Base-by-base conservation (phyloP, 2,113 vertebrate genomes). In the Himantopus leucocephalus region DNA sequence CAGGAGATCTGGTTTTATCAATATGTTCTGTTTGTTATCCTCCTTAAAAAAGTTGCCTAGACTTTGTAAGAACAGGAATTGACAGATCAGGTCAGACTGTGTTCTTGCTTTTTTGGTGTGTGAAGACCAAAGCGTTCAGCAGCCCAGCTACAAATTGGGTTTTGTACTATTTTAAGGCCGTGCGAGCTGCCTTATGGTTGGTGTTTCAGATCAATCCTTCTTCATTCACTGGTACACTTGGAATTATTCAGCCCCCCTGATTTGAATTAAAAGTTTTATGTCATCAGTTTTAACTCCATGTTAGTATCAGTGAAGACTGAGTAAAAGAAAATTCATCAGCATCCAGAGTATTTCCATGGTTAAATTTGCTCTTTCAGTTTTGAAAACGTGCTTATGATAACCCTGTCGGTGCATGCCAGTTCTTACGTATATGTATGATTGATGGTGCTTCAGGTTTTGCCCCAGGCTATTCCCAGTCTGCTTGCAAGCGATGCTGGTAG, bases 361-460 rank as follows among this genome's bases (percentile, higher is more conserved):
- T 79, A 68, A 60, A 79, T 82, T 75, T 56, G 48, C 35, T 48
- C 20, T 39, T 88, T 76, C 10, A 9, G 26, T 68, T 94, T 72
- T 70, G 68, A 63, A 91, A 68, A 53, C 45, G 83, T 48, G 47
- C 39, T 48, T 70, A 20, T 0, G 30, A 53, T 30, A n/a, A n/a
- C 26, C 64, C 83, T 67, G 47, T 47, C 60, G 67, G 52, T 43
- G 55, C 62, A 27, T 55, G 47, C 60, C 62, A 30, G 5, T 56
- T 81, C 63, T 84, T 37, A 19, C 19, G 3, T 70, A 4, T 8
- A 6, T 8, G 16, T 27, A 18, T 85, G 92, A 92, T 80, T 70
- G 94, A 92, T 88, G 63, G 67, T 74, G 67, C 71, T 93, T 79
- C 88, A 78, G 73, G 88, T 91, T 94, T 94, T 92, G 83, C 84